These are phyloP conservation scores for Spea multiplicata DNA, from an alignment of 2,113 vertebrate species.

Conservation along the genomic window DNA sequence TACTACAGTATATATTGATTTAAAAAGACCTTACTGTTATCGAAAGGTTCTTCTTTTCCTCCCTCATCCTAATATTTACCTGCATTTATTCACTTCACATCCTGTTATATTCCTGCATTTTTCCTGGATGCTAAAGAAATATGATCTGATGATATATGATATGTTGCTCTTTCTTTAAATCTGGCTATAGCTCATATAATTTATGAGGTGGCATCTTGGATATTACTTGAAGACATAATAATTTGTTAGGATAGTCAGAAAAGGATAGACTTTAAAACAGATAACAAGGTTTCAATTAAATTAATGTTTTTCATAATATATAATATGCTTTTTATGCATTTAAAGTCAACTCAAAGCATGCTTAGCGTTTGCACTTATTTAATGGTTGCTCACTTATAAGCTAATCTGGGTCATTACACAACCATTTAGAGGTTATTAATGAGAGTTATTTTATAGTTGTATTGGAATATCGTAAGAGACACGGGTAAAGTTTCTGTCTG, in stretches of 20 bases:
- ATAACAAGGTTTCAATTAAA: slow-evolving; percentile 49
- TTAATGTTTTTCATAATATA: slow-evolving; percentile 73
- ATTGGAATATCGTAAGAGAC: slow-evolving; percentile 88
- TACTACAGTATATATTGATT: background rate
- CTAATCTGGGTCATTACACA: slow-evolving; percentile 95
- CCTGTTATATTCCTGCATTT: too few relatives aligned
- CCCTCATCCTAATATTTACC: too few relatives aligned
- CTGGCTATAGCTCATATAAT: too few relatives aligned
- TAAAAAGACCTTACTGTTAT: background rate
- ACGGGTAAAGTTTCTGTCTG: slow-evolving; percentile 85
- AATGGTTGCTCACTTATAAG: slow-evolving; percentile 97
- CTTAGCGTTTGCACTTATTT: slow-evolving; percentile 85
- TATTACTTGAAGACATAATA: too few relatives aligned
- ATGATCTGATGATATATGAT: too few relatives aligned
- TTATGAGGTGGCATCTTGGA: too few relatives aligned
- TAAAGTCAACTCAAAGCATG: slow-evolving; percentile 89
- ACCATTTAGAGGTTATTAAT: slow-evolving; percentile 95
- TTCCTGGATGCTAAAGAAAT: too few relatives aligned
- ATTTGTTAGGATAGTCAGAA: background rate
- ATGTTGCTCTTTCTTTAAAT: too few relatives aligned
- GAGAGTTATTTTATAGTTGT: slow-evolving; percentile 92
- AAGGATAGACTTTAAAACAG: background rate
- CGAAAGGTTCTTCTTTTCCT: too few relatives aligned
- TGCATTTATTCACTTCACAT: too few relatives aligned
- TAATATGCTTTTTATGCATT: slow-evolving; percentile 81